Evolutionary conservation across 53 echinoderm and acorn worm species (phyloP).

Genomic region (Zoroaster sp.): DNA sequence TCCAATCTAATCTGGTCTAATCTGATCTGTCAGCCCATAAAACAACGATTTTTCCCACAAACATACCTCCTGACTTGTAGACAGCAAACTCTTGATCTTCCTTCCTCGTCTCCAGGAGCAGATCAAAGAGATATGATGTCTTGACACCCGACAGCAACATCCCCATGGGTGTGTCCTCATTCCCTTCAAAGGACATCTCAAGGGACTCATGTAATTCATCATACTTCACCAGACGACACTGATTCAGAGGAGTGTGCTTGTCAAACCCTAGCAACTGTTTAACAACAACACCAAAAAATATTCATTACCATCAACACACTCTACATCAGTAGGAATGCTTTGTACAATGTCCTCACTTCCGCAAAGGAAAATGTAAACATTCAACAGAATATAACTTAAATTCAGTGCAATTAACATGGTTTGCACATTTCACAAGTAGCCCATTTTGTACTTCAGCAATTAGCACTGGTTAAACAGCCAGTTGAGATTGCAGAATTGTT

Average conservation of each 20-base stretch:
- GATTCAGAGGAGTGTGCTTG: constrained; percentile 62
- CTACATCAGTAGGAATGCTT: too few relatives aligned
- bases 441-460: too few relatives aligned
- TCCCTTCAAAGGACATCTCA: constrained; percentile 87
- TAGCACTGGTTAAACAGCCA: too few relatives aligned
- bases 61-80: constrained; percentile 91
- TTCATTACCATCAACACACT: too few relatives aligned
- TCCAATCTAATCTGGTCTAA: not conserved
- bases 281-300: not conserved
- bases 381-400: too few relatives aligned
- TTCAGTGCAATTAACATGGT: too few relatives aligned
- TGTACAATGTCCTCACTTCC: too few relatives aligned
- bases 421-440: too few relatives aligned
- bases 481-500: too few relatives aligned
- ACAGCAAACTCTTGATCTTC: constrained; percentile 87
- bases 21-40: too few relatives aligned
- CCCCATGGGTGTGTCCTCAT: constrained; percentile 86
- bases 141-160: constrained; percentile 87
- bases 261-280: not conserved
- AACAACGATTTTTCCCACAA: too few relatives aligned
- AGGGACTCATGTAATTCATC: constrained; percentile 96
- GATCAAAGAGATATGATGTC: constrained; percentile 93
- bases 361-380: too few relatives aligned
- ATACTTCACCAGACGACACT: constrained; percentile 96
- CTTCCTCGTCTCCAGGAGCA: constrained; percentile 85